These are phyloP conservation scores for Syritta pipiens DNA, from an alignment of 2,888 invertebrate species.

Conservation along the genomic window DNA sequence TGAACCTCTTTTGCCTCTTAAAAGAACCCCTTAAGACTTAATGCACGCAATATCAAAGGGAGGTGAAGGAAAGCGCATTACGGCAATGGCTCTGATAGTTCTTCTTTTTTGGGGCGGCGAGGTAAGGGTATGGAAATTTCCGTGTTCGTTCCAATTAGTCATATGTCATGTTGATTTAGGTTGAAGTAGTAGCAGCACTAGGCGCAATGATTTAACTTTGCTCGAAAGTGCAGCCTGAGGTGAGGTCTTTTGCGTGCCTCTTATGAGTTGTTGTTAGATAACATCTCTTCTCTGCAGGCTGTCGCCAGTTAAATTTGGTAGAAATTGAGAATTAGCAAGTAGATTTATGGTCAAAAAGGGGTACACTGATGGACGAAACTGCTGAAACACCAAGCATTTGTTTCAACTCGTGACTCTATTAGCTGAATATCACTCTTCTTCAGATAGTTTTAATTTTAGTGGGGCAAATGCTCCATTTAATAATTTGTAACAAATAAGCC, in stretches of 20 bases:
- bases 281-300: too few species aligned
- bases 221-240: conserved; percentile 10
- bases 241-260: conserved; percentile 9
- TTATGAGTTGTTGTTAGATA: background rate
- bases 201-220: conserved; percentile 47
- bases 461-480: too few species aligned
- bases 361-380: too few species aligned
- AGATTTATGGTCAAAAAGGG: background rate
- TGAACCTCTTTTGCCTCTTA: conserved; percentile 14
- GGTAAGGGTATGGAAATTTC: conserved; percentile 27
- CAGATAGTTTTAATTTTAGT: too few species aligned
- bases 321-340: background rate
- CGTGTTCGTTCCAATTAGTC: conserved; percentile 62
- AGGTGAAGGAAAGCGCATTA: background rate
- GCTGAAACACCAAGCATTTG: too few species aligned
- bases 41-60: conserved; percentile 27
- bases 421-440: too few species aligned
- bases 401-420: too few species aligned
- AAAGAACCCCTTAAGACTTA: background rate
- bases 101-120: conserved; percentile 20
- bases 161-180: conserved; percentile 59
- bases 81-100: background rate
- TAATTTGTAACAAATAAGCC: too few species aligned
- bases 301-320: conserved; percentile 10
- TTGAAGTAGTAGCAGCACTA: too few species aligned